These are phyloP conservation scores for Prorops nasuta DNA, from an alignment of 1,140 invertebrate species.

Conservation along the genomic window DNA sequence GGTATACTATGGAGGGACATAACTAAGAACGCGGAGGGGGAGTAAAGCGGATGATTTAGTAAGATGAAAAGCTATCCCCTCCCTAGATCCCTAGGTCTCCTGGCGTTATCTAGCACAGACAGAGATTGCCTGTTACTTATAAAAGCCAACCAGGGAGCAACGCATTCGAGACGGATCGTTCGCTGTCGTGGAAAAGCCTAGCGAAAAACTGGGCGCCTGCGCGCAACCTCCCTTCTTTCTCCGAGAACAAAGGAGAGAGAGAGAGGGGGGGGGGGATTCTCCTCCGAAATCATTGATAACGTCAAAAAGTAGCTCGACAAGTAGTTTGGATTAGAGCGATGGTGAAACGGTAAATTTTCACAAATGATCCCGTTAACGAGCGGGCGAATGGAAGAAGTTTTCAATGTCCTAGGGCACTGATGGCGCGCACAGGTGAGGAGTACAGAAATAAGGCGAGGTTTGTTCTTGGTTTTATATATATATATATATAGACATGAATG, in stretches of 20 bases:
- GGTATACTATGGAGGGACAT: too few species aligned
- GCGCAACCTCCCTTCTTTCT: too few species aligned
- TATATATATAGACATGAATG: too few species aligned
- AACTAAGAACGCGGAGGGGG: too few species aligned
- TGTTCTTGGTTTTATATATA: too few species aligned
- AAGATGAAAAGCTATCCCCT: slow-evolving; percentile 47
- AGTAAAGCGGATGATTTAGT: slow-evolving; percentile 38
- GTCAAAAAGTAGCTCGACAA: too few species aligned
- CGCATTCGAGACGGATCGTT: slow-evolving; percentile 36
- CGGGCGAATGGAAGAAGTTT: slow-evolving; percentile 28
- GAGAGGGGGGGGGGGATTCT: not conserved
- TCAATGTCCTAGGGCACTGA: slow-evolving; percentile 3
- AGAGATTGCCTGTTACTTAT: slow-evolving; percentile 48
- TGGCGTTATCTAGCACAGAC: slow-evolving; percentile 45
- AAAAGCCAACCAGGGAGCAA: slow-evolving; percentile 33
- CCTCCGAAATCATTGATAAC: not conserved
- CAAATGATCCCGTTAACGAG: slow-evolving; percentile 26
- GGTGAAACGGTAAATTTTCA: slow-evolving; percentile 16
- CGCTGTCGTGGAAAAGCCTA: slow-evolving; percentile 18
- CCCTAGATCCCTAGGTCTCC: slow-evolving; percentile 1
- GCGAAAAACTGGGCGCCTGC: too few species aligned
- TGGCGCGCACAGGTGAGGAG: too few species aligned
- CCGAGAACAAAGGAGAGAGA: not conserved
- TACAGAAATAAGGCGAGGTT: too few species aligned
- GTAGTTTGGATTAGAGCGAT: not conserved